Evolutionary conservation across 2,113 vertebrate species (phyloP).

Genomic region (Turdus rufiventris): DNA sequence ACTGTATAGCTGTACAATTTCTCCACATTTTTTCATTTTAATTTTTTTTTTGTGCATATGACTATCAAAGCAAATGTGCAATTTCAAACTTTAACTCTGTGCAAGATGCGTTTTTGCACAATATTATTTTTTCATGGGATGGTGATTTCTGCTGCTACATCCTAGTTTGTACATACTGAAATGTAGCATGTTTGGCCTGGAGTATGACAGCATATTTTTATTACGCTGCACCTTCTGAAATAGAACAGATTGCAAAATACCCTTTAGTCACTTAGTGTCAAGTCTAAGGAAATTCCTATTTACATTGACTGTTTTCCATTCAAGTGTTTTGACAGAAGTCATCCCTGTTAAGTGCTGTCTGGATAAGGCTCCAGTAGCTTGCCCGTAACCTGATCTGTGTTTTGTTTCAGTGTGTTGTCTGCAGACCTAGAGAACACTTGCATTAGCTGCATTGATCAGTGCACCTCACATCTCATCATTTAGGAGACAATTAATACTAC

Average conservation of each 20-base stretch:
- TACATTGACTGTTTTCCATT: conserved; percentile 1
- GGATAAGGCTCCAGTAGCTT: not conserved
- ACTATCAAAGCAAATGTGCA: not conserved
- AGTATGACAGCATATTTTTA: not conserved
- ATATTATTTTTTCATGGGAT: not conserved
- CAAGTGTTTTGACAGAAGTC: conserved; percentile 13
- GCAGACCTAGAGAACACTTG: conserved; percentile 59
- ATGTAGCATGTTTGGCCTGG: not conserved
- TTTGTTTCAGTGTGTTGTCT: conserved; percentile 59
- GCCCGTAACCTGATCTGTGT: conserved; percentile 54
- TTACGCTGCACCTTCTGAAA: not conserved
- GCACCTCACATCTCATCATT: conserved; percentile 57
- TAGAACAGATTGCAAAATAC: not conserved
- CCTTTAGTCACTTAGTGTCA: not conserved
- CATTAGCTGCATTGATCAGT: conserved; percentile 70
- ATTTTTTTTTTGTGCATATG: not conserved
- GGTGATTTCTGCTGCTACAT: not conserved
- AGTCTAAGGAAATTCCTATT: not conserved
- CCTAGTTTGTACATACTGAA: not conserved
- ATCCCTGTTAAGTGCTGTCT: conserved; percentile 14
- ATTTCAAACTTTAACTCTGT: not conserved
- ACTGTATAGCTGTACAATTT: not conserved
- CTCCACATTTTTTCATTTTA: not conserved
- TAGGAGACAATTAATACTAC: conserved; percentile 71
- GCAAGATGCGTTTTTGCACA: not conserved